Evolutionary conservation across 1,140 invertebrate genomes (phyloP), one percentile per base, ranked within the genome.

Genomic region (Diabrotica undecimpunctata): DNA sequence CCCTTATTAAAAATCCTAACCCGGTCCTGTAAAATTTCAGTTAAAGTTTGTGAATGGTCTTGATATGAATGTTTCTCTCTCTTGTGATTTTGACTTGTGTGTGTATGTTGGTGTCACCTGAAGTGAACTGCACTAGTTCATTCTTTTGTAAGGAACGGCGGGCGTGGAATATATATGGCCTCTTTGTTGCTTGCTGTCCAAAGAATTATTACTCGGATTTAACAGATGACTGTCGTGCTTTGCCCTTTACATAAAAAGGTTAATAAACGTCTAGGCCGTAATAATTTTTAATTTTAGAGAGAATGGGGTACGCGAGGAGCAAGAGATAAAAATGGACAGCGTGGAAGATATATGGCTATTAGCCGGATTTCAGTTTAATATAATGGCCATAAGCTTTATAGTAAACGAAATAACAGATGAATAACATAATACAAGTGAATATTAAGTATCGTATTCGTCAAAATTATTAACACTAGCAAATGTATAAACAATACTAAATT

Each of bases 81-180:
- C 41, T 46, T n/a, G 41, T 46, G 41, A 46, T 46, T 46, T 46
- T 46, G 41, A 46, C 41, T 46, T 46, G 41, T 46, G n/a, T 46
- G 41, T 10, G 41, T 46, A n/a, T 46, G 41, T 46, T 46, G 8
- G 41, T 46, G 41, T 46, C 41, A 46, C 41, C 41, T 46, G 41
- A 46, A 46, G 41, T 46, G 41, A 46, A 46, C 41, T 46, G 41
- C 41, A 46, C 41, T 46, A 46, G 41, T 46, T 46, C 41, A 46
- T 46, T 46, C 41, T 46, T 46, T 46, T 46, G 41, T 46, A 46
- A 10, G 41, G 41, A n/a, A 46, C n/a, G 41, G 41, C 41, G 41
- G 41, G 4, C 41, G 41, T 46, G 41, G 41, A 46, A 46, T 46
- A 46, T 46, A 46, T 46, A 46, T 46, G 41, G 41, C 41, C 41